Base-by-base conservation (phyloP, 2,797 vertebrate species). In the Florisuga fusca region DNA sequence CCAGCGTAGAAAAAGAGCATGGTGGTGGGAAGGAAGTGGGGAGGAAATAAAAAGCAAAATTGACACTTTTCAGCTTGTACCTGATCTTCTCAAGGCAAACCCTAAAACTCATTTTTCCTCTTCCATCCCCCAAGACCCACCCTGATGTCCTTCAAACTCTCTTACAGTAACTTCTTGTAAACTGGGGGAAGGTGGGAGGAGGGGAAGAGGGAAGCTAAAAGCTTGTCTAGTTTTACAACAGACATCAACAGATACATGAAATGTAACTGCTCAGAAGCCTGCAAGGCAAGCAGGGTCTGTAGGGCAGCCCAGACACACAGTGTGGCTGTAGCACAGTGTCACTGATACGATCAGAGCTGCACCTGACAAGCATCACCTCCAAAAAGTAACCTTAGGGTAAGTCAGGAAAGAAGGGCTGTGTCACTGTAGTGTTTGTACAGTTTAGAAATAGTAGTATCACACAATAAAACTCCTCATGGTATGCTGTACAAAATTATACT, bases 11-110 rank as follows among this genome's bases (percentile, higher is more conserved):
- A 73, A 73, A 20, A 33, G 14, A 34, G 3, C 4, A 11, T 3
- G 4, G 8, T 1, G 4, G 2, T 22, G 14, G 8, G 10, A 54
- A 50, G 25, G 21, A 62, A 43, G 33, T 2, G 2, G 5, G 4
- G 38, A 76, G 7, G 29, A 77, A 88, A 75, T 19, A 57, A 84
- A 91, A 82, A 61, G 12, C 20, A 64, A 68, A 80, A 51, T 0
- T 31, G 26, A 67, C n/a, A 6, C 59, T 76, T 88, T 38, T 19
- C 55, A 76, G 63, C 57, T 62, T 68, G 38, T 22, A 46, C 6
- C 34, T 85, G 9, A 62, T 50, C n/a, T 54, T 61, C 34, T 69
- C 36, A 74, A 27, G 31, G 33, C 48, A 45, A 76, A 61, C n/a
- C n/a, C 51, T 9, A 81, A 46, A 78, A 22, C 7, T 68, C 5